A percentile compares a stretch with the other conserved stretches of the same genome.
Evolutionary conservation across 2,113 vertebrate species (phyloP).

Genomic region (Enhydra lutris): DNA sequence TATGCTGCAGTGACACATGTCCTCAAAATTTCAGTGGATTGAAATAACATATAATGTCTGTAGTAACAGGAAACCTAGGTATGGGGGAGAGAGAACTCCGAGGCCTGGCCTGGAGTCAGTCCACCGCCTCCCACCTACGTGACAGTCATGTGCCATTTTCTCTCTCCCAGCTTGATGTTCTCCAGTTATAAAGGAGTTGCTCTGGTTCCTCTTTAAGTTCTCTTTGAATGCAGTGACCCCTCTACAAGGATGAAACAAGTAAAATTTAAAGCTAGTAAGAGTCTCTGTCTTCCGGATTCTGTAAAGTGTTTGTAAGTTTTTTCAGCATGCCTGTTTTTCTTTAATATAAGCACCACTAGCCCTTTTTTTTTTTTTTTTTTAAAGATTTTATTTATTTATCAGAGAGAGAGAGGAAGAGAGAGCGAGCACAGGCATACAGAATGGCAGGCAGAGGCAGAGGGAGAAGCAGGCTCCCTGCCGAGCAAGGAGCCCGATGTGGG

Average conservation of each 20-base stretch:
- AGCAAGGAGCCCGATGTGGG: no score
- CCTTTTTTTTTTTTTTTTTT: not conserved
- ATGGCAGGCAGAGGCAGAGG: no score
- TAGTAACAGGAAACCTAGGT: not conserved
- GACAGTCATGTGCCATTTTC: not conserved
- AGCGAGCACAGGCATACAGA: no score
- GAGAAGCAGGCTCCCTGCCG: no score
- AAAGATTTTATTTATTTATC: no score
- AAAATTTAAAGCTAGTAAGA: conserved; percentile 32
- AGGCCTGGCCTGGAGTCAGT: not conserved
- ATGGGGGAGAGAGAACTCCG: not conserved
- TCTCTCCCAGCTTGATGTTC: not conserved
- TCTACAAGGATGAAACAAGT: not conserved
- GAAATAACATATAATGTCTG: not conserved
- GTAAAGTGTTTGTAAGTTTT: not conserved
- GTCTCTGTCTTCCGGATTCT: not conserved
- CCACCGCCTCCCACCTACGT: not conserved
- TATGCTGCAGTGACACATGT: not conserved
- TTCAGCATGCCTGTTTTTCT: not conserved
- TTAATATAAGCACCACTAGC: not conserved
- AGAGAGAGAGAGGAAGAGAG: no score
- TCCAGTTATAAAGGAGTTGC: not conserved
- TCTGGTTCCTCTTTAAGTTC: not conserved
- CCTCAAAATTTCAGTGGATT: not conserved
- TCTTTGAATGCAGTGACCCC: not conserved